Evolutionary conservation across 1,140 invertebrate genomes (phyloP), one percentile per base, ranked within the genome.

Genomic region (Triops cancriformis): DNA sequence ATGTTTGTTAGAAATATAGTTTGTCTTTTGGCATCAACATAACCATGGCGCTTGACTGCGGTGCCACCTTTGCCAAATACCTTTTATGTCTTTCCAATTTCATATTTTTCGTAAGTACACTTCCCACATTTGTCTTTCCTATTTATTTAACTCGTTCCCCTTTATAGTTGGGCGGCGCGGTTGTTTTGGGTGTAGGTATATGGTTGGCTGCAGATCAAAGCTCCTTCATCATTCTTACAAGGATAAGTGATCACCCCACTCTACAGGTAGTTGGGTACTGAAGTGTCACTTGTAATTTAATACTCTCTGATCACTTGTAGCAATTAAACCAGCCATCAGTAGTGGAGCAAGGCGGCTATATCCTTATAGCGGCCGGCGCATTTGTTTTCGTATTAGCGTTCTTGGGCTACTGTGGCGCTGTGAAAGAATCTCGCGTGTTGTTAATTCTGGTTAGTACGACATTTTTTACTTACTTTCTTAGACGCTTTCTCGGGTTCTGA

Each of bases 381-480:
- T 87, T 93, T 80, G 91, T 94, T 81, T 94, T 94, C 85, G 85
- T 94, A 76, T 87, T 95, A 79, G 93, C 92, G 76, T 94, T 95
- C 85, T 84, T 95, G 45, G 94, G 94, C 42, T 95, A 94, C 82
- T 94, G 94, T 83, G 94, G 94, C 51, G 93, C 94, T 11, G 88
- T 94, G 82, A 89, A 91, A 83, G 93, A 94, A 83, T 94, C 91
- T 76, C 88, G 90, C 80, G 92, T 92, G 84, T 88, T 95, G 82
- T 87, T 95, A 10, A 90, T 89, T 41, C 86, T 90, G 82, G 92
- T 93, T 87, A 89, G 90, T 89, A 78, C 80, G 6, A 11, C 14
- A 41, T 37, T 76, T 14, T 80, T 41, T 43, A 23, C 72, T 75
- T 42, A 64, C 14, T 28, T 28, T 23, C 28, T 18, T 6, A 26